Evolutionary conservation across 2,888 invertebrate species (phyloP), one percentile per base, ranked within the genome.

Genomic region (Crossocerus cetratus): DNA sequence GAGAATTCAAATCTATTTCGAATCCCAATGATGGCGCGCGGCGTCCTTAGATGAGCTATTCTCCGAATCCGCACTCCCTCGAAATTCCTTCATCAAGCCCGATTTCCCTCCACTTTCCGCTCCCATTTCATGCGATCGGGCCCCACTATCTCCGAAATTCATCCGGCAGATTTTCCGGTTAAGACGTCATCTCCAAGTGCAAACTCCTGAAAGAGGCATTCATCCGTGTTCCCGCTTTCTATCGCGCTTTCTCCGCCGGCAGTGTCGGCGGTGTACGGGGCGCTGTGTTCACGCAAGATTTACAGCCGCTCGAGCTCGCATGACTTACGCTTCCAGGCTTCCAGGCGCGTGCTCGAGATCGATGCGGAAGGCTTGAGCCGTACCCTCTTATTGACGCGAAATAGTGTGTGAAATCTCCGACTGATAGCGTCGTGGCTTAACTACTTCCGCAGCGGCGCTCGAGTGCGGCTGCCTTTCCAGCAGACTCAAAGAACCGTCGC

Each of bases 201-300:
- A 32, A 32, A 32, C 32, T 32, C 11, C 8, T 32, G 32, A 32
- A 32, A 32, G 32, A 32, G 32, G 32, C 32, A 32, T 32, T 32
- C 32, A 32, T 32, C 32, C 32, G n/a, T n/a, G n/a, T n/a, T 32
- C 1, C 32, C 11, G 8, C 32, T 32, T 11, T 2, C 32, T 5
- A 3, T 23, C 23, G 2, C 23, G 4, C 23, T 4, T 4, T 23
- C 23, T 3, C 23, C 32, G 4, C 8, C 23, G 3, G 2, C 3
- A 32, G 11, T 32, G 70, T 80, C 72, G 69, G 79, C 79, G 72
- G 62, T 68, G 77, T 54, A 68, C 45, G 18, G 23, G 22, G 42
- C 22, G 56, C 49, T 76, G 75, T 73, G 32, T 79, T 81, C 74
- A 78, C 74, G 78, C 68, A 72, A 81, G 81, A 85, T 85, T 85